Percentiles rank a stretch among this genome's conserved stretches.
These are phyloP conservation scores for Drosophila cracens DNA, from an alignment of 2,888 invertebrate species.

Conservation along the genomic window DNA sequence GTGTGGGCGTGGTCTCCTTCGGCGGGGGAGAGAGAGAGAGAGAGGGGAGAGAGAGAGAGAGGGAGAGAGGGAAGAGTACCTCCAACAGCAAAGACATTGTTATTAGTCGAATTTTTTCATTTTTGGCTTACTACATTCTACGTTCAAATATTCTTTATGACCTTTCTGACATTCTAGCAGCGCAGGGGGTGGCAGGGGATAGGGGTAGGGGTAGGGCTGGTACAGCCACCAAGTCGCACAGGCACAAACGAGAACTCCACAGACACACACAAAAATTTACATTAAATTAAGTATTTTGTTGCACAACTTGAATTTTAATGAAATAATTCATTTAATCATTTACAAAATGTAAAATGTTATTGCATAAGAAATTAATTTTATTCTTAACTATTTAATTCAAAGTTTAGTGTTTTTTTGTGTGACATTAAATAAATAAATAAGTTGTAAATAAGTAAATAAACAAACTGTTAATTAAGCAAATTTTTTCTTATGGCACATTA, in stretches of 20 bases:
- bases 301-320: not conserved
- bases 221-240: conserved; percentile 10
- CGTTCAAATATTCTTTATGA: conserved; percentile 46
- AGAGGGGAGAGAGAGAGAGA: not conserved
- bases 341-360: not conserved
- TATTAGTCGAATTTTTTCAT: conserved; percentile 58
- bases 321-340: not conserved
- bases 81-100: conserved; percentile 43
- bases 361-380: not conserved
- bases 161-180: conserved; percentile 26
- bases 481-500: no score
- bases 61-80: not conserved
- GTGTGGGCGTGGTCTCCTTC: conserved; percentile 51
- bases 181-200: accelerated
- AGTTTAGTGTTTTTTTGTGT: no score
- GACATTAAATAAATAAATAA: no score
- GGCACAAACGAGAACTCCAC: not conserved
- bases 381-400: not conserved
- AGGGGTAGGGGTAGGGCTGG: not conserved
- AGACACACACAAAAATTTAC: not conserved
- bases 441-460: no score
- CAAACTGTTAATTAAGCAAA: no score
- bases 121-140: conserved; percentile 38
- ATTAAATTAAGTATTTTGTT: not conserved
- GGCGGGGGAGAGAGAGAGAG: not conserved